Conservation (phyloP, 2,888 invertebrate genomes). For the Melieria picta region DNA sequence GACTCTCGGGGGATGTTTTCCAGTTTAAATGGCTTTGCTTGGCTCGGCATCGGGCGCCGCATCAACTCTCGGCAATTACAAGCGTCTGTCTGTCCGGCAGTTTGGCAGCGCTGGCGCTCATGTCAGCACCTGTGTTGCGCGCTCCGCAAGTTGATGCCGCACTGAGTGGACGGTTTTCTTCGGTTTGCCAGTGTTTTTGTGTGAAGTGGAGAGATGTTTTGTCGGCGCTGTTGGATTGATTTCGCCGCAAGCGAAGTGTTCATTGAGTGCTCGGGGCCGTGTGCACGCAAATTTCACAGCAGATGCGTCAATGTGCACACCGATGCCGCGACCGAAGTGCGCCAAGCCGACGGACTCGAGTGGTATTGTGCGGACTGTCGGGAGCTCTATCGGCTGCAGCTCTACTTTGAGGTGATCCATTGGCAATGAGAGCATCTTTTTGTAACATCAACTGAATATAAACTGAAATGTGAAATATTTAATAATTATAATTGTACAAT, state of each 20-base stretch:
- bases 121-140: too few relatives aligned
- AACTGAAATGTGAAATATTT: too few relatives aligned
- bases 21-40: background rate
- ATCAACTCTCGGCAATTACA: background rate
- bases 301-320: conserved; percentile 58
- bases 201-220: conserved; percentile 53
- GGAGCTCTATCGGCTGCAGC: conserved; percentile 61
- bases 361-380: conserved; percentile 64
- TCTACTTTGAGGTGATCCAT: conserved; percentile 61
- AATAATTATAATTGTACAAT: too few relatives aligned
- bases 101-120: background rate
- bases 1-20: conserved; percentile 43
- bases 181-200: background rate
- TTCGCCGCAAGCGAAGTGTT: conserved; percentile 53
- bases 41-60: too few relatives aligned
- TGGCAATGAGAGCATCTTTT: too few relatives aligned
- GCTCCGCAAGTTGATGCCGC: background rate
- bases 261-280: conserved; percentile 60
- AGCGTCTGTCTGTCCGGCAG: conserved; percentile 4
- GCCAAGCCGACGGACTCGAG: conserved; percentile 50
- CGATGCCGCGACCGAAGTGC: conserved; percentile 48
- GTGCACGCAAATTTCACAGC: conserved; percentile 57
- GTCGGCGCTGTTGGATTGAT: conserved; percentile 65
- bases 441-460: too few relatives aligned
- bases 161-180: conserved; percentile 20